Evolutionary conservation across 2,888 invertebrate species (phyloP).

Genomic region (Epinotia bilunana): DNA sequence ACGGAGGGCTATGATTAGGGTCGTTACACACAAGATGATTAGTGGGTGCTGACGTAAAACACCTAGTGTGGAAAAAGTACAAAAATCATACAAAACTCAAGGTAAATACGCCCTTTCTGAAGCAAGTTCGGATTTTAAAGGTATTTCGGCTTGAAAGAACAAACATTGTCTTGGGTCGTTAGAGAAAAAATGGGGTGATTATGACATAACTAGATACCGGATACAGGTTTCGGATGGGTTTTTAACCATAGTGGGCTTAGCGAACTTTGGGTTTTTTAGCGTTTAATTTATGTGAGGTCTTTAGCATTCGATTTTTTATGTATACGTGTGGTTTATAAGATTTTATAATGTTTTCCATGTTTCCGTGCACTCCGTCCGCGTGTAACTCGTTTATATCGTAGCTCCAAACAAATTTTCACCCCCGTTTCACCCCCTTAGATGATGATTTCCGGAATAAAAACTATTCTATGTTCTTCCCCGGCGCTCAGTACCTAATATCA

Average conservation of each 20-base stretch:
- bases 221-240: conserved; percentile 59
- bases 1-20: conserved; percentile 82
- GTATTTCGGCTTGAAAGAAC: conserved; percentile 73
- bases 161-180: conserved; percentile 83
- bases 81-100: background rate
- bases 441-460: too few species aligned
- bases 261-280: conserved; percentile 41
- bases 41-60: conserved; percentile 70
- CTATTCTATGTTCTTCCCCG: too few species aligned
- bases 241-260: conserved; percentile 39
- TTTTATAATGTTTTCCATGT: too few species aligned
- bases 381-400: too few species aligned
- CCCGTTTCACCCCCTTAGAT: too few species aligned
- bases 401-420: too few species aligned
- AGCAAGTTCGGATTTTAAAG: conserved; percentile 57
- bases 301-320: background rate
- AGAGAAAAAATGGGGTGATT: conserved; percentile 76
- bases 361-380: too few species aligned
- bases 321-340: too few species aligned
- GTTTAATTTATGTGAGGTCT: background rate
- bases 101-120: background rate
- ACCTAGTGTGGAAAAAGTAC: background rate
- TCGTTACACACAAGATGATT: conserved; percentile 77
- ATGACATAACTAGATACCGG: conserved; percentile 67
- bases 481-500: too few species aligned